Conservation (phyloP, 2,888 invertebrate species). For the Uropetala carovei region DNA sequence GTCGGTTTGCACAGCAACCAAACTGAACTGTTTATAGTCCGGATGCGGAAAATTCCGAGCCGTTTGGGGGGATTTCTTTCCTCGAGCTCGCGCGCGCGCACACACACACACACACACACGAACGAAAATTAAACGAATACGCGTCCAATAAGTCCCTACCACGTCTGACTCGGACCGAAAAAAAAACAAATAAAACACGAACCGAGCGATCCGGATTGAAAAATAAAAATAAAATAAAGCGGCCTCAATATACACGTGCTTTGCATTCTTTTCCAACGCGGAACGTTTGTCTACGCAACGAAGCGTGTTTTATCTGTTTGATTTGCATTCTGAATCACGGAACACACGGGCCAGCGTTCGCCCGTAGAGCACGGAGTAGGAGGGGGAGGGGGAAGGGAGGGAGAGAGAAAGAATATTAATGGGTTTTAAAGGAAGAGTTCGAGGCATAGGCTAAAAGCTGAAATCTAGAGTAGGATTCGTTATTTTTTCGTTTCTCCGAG, state of each 20-base stretch:
- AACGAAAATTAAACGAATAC: background rate
- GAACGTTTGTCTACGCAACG: background rate
- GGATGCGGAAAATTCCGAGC: background rate
- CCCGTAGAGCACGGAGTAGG: background rate
- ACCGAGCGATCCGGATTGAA: too few relatives aligned
- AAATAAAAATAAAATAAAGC: background rate
- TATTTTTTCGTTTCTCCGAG: too few relatives aligned
- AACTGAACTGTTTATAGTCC: too few relatives aligned
- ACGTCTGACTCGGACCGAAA: background rate
- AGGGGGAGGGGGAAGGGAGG: background rate
- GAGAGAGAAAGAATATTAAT: conserved; percentile 3
- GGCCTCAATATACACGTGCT: conserved; percentile 24
- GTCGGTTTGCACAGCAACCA: too few relatives aligned
- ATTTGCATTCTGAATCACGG: background rate
- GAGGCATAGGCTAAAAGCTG: background rate
- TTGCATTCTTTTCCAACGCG: background rate
- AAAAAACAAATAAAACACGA: background rate
- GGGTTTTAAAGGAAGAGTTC: background rate
- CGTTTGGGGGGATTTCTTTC: background rate
- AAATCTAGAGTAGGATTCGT: too few relatives aligned
- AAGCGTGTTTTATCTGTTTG: background rate
- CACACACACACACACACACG: background rate
- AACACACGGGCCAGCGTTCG: too few relatives aligned
- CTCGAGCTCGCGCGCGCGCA: background rate
- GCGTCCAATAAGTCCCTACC: background rate